A percentile compares a stretch with the other conserved stretches of the same genome.
Conservation (phyloP, 2,113 vertebrate genomes). For the Meles meles region DNA sequence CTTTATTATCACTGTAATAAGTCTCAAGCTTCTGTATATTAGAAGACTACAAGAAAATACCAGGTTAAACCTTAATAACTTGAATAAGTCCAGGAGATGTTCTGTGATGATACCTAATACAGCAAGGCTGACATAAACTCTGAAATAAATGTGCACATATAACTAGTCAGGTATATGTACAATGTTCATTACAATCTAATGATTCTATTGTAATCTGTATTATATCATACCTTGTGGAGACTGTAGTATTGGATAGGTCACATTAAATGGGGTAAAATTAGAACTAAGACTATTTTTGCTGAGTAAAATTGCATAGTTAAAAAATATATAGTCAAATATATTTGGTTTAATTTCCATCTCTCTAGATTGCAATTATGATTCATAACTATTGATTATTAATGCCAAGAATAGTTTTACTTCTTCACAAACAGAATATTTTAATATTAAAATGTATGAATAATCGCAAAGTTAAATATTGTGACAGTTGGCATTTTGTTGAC, state of each 20-base stretch:
- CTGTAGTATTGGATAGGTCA: background rate
- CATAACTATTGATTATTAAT: background rate
- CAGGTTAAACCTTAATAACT: background rate
- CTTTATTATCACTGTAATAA: background rate
- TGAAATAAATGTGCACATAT: background rate
- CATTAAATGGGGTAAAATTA: background rate
- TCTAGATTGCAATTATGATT: background rate
- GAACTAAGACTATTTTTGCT: background rate
- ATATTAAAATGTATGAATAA: background rate
- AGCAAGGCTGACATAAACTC: background rate
- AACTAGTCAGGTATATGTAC: background rate
- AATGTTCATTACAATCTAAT: background rate
- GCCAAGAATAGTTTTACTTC: conserved; percentile 37
- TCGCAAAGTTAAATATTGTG: conserved; percentile 14
- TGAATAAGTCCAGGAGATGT: background rate
- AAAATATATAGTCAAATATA: background rate
- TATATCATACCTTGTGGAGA: background rate
- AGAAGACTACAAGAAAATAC: background rate
- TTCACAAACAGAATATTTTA: conserved; percentile 34
- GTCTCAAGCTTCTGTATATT: background rate
- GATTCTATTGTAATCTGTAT: background rate
- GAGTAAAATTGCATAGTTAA: background rate
- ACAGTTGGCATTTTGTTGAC: background rate
- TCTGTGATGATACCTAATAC: background rate
- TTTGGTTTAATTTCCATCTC: background rate